These are phyloP conservation scores for Cyprinus carpio DNA, from an alignment of 2,113 vertebrate genomes.

Conservation along the genomic window DNA sequence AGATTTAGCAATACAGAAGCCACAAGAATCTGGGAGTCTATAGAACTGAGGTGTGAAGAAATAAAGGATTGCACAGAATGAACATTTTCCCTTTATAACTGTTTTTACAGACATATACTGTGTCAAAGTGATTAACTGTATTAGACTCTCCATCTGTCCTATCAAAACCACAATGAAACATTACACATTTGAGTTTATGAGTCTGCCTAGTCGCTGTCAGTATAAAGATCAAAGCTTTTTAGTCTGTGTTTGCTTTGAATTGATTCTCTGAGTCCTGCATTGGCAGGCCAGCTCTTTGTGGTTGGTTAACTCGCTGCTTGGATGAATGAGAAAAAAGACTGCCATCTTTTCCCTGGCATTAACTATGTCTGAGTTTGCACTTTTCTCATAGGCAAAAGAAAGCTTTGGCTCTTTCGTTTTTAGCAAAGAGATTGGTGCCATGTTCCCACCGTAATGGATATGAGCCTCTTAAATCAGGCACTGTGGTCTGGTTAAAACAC, in stretches of 20 bases:
- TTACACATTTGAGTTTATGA: neutral
- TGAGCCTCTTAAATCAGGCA: neutral
- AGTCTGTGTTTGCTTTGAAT: constrained; percentile 43
- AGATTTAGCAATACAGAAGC: constrained; percentile 5
- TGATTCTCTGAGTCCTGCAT: neutral
- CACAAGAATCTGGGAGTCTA: constrained; percentile 32
- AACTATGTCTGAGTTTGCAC: constrained; percentile 35
- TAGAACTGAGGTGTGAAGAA: constrained; percentile 27
- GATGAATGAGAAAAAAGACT: constrained; percentile 22
- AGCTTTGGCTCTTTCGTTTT: constrained; percentile 5
- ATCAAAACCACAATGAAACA: constrained; percentile 28
- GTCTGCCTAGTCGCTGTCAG: constrained; percentile 1
- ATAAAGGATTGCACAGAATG: neutral
- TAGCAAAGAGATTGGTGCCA: constrained; percentile 12
- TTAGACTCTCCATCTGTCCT: constrained; percentile 13
- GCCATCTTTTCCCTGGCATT: constrained; percentile 47
- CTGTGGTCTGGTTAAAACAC: constrained; percentile 2
- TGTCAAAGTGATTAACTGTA: constrained; percentile 30
- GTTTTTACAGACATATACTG: constrained; percentile 42
- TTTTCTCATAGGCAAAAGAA: constrained; percentile 37
- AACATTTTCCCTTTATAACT: constrained; percentile 13
- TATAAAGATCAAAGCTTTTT: constrained; percentile 38
- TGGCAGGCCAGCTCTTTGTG: constrained; percentile 28
- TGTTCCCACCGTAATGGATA: constrained; percentile 35
- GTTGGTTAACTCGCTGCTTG: constrained; percentile 31